Evolutionary conservation across 2,797 vertebrate species (phyloP), one percentile per base, ranked within the genome.

Genomic region (Remorina albescens): DNA sequence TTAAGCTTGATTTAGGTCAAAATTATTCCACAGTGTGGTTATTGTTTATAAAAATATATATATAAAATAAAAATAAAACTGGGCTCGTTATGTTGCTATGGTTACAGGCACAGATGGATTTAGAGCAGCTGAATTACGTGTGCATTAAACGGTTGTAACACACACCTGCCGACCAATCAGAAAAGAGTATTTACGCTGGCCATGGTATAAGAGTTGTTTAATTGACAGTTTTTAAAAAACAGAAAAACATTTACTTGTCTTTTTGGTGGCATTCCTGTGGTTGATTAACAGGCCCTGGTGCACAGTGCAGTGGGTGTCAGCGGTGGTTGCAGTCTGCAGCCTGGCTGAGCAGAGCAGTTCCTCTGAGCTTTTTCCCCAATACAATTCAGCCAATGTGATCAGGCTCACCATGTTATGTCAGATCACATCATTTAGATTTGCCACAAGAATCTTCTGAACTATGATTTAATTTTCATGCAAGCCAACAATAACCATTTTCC

Each of bases 201-300:
- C n/a, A n/a, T n/a, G n/a, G n/a, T n/a, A n/a, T n/a, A n/a, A 65
- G 59, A 68, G 47, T 25, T 32, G 5, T 71, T 73, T 21, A 77
- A 18, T 67, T 57, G 61, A 55, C 49, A 41, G 49, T n/a, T 36
- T 82, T 68, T 65, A 50, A 69, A 64, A 58, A 51, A 36, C 7
- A 63, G 39, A 32, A 44, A 71, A 50, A 42, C 6, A 30, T 32
- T 46, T 41, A 23, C 8, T 60, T 71, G 26, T 74, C 19, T 58
- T 61, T 47, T 26, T 26, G 4, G 2, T 18, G 15, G 36, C 42
- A 41, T 63, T 46, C 46, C 23, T 19, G 42, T 53, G 71, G 71
- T 41, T 63, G 69, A 58, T 74, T 59, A 64, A 71, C 23, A 46
- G 62, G 51, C 42, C 51, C 46, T 64, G 34, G 50, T 30, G 34